Evolutionary conservation across 1,140 invertebrate species (phyloP).

Genomic region (Neotoxoptera formosana): DNA sequence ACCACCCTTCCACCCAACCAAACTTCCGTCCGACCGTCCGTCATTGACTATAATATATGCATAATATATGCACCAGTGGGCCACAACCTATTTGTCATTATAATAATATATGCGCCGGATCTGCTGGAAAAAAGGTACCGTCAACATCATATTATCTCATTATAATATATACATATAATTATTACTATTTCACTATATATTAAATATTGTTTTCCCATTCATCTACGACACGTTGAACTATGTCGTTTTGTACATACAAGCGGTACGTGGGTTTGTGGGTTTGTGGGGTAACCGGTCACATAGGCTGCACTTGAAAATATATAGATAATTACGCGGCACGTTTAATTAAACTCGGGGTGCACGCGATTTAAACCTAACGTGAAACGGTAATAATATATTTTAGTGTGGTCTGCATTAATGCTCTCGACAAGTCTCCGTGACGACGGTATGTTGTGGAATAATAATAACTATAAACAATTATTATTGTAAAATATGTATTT

Average conservation of each 20-base stretch:
- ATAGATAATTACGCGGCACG: background rate
- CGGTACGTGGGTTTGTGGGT: background rate
- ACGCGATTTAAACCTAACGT: background rate
- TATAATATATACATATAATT: background rate
- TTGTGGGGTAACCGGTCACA: background rate
- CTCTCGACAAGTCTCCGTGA: background rate
- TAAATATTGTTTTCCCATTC: background rate
- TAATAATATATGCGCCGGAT: background rate
- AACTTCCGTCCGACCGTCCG: background rate
- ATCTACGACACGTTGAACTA: background rate
- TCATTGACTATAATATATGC: background rate
- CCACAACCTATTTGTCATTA: no score
- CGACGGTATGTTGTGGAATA: constrained; percentile 14
- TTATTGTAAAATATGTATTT: background rate
- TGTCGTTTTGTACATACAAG: background rate
- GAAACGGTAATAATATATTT: background rate
- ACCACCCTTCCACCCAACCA: background rate
- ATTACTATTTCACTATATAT: background rate
- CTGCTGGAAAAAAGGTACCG: constrained; percentile 5
- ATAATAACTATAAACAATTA: background rate
- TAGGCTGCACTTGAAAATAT: background rate
- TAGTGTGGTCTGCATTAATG: background rate
- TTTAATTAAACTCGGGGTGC: background rate
- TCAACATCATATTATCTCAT: background rate
- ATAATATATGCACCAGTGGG: background rate